Conservation (phyloP, 2,888 invertebrate genomes). For the Cryptus armator region DNA sequence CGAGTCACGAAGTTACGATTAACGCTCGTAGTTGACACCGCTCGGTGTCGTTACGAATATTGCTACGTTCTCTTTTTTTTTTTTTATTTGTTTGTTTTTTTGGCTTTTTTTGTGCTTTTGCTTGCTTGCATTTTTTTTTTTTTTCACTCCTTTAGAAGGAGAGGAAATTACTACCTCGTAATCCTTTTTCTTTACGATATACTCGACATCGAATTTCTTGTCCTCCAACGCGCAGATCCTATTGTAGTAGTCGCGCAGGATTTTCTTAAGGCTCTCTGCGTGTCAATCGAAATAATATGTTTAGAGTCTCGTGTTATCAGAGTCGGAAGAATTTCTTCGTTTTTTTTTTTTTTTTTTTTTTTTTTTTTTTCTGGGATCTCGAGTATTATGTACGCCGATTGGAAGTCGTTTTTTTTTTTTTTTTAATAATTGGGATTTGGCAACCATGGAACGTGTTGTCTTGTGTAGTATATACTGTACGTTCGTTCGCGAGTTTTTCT, state of each 20-base stretch:
- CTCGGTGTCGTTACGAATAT: conserved; percentile 70
- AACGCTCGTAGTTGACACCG: conserved; percentile 71
- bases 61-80: conserved; percentile 45
- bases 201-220: conserved; percentile 99
- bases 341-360: conserved; percentile 26
- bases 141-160: conserved; percentile 62
- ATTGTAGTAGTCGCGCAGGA: conserved; percentile 94
- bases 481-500: conserved; percentile 37
- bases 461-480: conserved; percentile 36
- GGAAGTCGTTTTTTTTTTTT: background rate
- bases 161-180: conserved; percentile 93
- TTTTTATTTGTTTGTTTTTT: conserved; percentile 25
- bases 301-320: conserved; percentile 48
- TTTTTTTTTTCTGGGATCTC: conserved; percentile 25
- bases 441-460: conserved; percentile 38
- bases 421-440: conserved; percentile 11
- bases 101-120: conserved; percentile 22
- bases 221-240: conserved; percentile 96
- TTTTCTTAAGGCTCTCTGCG: conserved; percentile 91
- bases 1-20: conserved; percentile 61
- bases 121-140: conserved; percentile 55
- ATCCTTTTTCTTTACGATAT: conserved; percentile 99
- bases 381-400: conserved; percentile 14
- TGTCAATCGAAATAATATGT: conserved; percentile 63
- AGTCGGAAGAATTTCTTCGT: conserved; percentile 20